phyloP scores from a whole-genome alignment of 2,113 vertebrate genomes.

The Cisticola juncidis region DNA sequence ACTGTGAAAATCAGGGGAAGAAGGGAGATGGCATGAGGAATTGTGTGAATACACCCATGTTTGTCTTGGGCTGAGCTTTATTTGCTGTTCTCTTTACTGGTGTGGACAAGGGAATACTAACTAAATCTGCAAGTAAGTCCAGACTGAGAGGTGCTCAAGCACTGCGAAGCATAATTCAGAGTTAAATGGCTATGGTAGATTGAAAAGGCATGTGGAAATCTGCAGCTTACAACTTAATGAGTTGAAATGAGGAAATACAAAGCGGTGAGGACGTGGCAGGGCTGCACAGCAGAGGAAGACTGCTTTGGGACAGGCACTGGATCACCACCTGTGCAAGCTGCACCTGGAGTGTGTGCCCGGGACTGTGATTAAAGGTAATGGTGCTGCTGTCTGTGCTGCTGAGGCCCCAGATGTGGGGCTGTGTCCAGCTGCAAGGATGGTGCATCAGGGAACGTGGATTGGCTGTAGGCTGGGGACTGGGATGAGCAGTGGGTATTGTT shows the following conservation, averaged over 20 bases:
- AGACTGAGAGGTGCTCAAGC: not conserved
- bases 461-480: not conserved
- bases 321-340: not conserved
- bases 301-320: not conserved
- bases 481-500: not conserved
- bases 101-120: conserved; percentile 28
- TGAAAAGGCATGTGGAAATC: not conserved
- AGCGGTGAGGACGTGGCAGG: not conserved
- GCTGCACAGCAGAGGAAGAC: not conserved
- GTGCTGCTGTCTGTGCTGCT: not conserved
- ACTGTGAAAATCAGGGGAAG: not conserved
- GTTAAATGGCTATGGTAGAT: not conserved
- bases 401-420: not conserved
- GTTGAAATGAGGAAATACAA: not conserved
- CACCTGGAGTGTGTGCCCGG: not conserved
- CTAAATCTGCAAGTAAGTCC: conserved; percentile 11
- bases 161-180: not conserved
- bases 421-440: not conserved
- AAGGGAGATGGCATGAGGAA: not conserved
- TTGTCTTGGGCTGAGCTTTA: conserved; percentile 62
- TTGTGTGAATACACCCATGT: conserved; percentile 36
- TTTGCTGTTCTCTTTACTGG: conserved; percentile 55
- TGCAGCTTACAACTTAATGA: not conserved
- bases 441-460: fast-evolving
- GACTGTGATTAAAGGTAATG: not conserved